Evolutionary conservation across 2,113 vertebrate species (phyloP).

Genomic region (Paramisgurnus dabryanus): DNA sequence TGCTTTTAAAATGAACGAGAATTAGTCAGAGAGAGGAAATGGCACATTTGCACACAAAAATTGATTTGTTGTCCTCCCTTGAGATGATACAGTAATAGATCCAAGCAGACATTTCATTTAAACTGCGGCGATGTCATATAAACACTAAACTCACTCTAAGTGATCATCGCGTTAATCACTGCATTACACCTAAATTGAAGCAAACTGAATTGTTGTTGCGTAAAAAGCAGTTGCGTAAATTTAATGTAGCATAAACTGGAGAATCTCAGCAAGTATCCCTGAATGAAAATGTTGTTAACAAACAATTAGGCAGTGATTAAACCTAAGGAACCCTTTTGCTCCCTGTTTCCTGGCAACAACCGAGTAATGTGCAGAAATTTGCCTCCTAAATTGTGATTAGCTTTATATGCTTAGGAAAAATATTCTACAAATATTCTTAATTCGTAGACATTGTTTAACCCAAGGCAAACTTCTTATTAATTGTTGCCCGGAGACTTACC

Average conservation of each 20-base stretch:
- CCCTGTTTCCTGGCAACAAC: slow-evolving; percentile 33
- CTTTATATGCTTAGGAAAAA: not conserved
- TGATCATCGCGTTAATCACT: slow-evolving; percentile 15
- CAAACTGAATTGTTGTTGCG: not conserved
- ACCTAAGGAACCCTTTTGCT: not conserved
- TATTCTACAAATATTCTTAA: not conserved
- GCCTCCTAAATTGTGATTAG: not conserved
- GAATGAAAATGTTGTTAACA: not conserved
- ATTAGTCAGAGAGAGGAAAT: slow-evolving; percentile 55
- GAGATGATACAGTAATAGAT: not conserved
- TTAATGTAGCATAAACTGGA: slow-evolving; percentile 9
- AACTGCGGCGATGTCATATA: slow-evolving; percentile 3
- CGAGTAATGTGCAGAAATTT: not conserved
- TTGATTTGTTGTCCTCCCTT: slow-evolving; percentile 44
- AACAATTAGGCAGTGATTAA: slow-evolving; percentile 17
- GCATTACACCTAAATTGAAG: slow-evolving; percentile 27
- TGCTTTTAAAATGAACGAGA: slow-evolving; percentile 53
- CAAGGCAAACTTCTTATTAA: not conserved
- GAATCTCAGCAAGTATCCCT: slow-evolving; percentile 2
- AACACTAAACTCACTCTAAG: slow-evolving; percentile 12
- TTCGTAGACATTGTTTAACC: not conserved
- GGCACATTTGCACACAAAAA: slow-evolving; percentile 57
- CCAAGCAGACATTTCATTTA: slow-evolving; percentile 9
- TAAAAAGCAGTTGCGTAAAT: slow-evolving; percentile 22
- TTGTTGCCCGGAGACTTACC: slow-evolving; percentile 78